Percentiles rank a stretch among this genome's conserved stretches.
phyloP scores from a whole-genome alignment of 2,888 invertebrate genomes.

The Drosophila neoperkinsi region DNA sequence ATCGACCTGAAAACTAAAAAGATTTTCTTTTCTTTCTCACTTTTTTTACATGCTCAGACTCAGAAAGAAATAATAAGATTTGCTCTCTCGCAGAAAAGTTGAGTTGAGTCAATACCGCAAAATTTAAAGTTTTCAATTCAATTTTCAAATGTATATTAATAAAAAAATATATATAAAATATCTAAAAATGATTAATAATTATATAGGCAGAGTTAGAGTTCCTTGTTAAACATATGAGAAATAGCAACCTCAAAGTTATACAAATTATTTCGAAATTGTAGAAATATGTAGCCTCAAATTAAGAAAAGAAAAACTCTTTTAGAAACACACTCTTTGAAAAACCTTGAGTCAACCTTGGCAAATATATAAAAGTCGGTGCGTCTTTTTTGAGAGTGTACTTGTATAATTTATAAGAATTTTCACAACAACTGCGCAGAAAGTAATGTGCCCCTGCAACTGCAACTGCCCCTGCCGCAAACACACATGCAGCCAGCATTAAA shows the following conservation, averaged over 20 bases:
- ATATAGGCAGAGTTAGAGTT: background rate
- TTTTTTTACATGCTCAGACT: too few species aligned
- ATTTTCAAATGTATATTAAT: background rate
- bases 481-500: slow-evolving; percentile 23
- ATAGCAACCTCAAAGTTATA: background rate
- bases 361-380: background rate
- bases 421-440: slow-evolving; percentile 63
- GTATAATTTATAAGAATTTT: slow-evolving; percentile 37
- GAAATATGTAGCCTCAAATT: too few species aligned
- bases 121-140: background rate
- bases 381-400: background rate
- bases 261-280: background rate
- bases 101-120: too few species aligned
- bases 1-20: too few species aligned
- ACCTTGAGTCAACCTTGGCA: background rate
- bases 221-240: background rate
- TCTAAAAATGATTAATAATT: background rate
- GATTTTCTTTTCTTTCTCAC: background rate
- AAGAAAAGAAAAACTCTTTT: too few species aligned
- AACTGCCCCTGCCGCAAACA: slow-evolving; percentile 1
- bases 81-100: background rate
- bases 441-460: slow-evolving; percentile 15
- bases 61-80: too few species aligned
- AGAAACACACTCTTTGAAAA: background rate
- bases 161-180: too few species aligned